Base-by-base conservation (phyloP, 2,888 invertebrate genomes). In the Chorisops tibialis region DNA sequence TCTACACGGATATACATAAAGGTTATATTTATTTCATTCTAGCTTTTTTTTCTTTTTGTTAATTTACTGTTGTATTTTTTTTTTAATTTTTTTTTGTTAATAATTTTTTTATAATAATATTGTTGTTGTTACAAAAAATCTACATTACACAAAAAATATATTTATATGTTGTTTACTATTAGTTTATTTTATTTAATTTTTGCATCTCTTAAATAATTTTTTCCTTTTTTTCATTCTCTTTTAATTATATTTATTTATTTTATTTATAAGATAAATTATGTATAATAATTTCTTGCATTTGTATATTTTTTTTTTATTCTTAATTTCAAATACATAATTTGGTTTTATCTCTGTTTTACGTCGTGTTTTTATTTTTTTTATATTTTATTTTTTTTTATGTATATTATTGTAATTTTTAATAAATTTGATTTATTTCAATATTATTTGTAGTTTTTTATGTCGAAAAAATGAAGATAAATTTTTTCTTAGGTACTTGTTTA, bases 241-340 rank as follows among this genome's bases (percentile, higher is more conserved):
- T 24, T 58, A 18, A 38, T 41, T 22, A 38, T 52, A 59, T 52
- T 43, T 39, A 54, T 48, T 45, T 63, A 61, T 30, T 30, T 30
- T 30, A 30, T 7, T 2, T 7, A 30, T 30, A 30, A 9, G 9
- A 30, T 30, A 30, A 5, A 7, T 30, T 1, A 49, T 39, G n/a
- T 52, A 41, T 56, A 30, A 7, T 9, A 30, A 30, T 30, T 30
- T 30, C 9, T 9, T n/a, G n/a, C n/a, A n/a, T 24, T 63, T 30
- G 37, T 50, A 59, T 62, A 60, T 66, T 50, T 56, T 48, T 16
- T 60, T 54, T 59, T 65, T 59, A 62, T 38, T 62, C 49, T 60
- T 59, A 18, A 59, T 61, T 24, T 59, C 22, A 48, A 60, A 24
- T 62, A 52, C 12, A n/a, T 14, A 12, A 58, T 49, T 62, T 66